These are phyloP conservation scores for Centropyge bicolor DNA, from an alignment of 2,797 vertebrate species.

Conservation along the genomic window DNA sequence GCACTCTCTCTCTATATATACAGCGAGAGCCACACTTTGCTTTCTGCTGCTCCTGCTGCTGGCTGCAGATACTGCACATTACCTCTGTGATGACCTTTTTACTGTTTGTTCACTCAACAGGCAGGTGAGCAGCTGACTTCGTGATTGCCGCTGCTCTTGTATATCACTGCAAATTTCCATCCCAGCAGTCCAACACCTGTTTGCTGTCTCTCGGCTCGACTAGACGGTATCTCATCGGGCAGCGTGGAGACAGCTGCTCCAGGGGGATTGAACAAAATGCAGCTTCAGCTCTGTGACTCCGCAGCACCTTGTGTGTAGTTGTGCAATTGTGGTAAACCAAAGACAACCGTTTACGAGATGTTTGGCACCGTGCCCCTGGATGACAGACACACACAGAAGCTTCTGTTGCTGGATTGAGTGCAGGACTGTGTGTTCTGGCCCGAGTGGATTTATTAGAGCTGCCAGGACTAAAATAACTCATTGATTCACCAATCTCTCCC, in stretches of 20 bases:
- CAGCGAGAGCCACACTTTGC: background rate
- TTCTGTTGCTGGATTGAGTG: slow-evolving; percentile 17
- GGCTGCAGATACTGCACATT: slow-evolving; percentile 10
- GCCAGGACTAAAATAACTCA: slow-evolving; percentile 70
- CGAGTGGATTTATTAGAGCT: slow-evolving; percentile 29
- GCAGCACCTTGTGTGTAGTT: slow-evolving; percentile 52
- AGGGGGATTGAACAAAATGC: slow-evolving; percentile 51
- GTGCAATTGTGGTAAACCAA: slow-evolving; percentile 42
- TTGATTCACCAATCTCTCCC: slow-evolving; percentile 54
- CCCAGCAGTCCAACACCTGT: slow-evolving; percentile 56
- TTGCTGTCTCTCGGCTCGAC: slow-evolving; percentile 40
- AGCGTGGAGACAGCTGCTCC: slow-evolving; percentile 39
- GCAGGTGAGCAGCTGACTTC: slow-evolving; percentile 49
- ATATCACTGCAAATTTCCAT: slow-evolving; percentile 50
- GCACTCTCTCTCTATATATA: slow-evolving; percentile 23
- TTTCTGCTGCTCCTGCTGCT: slow-evolving; percentile 4
- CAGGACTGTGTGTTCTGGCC: slow-evolving; percentile 48
- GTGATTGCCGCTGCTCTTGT: slow-evolving; percentile 25
- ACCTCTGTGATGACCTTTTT: slow-evolving; percentile 37
- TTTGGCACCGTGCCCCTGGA: slow-evolving; percentile 39
- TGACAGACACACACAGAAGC: slow-evolving; percentile 46
- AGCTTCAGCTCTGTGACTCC: slow-evolving; percentile 43
- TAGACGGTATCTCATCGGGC: slow-evolving; percentile 64
- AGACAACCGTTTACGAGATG: slow-evolving; percentile 54
- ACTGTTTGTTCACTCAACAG: slow-evolving; percentile 3